A percentile compares a stretch with the other conserved stretches of the same genome.
Conservation (phyloP, 2,113 vertebrate species). For the Gila orcuttii region DNA sequence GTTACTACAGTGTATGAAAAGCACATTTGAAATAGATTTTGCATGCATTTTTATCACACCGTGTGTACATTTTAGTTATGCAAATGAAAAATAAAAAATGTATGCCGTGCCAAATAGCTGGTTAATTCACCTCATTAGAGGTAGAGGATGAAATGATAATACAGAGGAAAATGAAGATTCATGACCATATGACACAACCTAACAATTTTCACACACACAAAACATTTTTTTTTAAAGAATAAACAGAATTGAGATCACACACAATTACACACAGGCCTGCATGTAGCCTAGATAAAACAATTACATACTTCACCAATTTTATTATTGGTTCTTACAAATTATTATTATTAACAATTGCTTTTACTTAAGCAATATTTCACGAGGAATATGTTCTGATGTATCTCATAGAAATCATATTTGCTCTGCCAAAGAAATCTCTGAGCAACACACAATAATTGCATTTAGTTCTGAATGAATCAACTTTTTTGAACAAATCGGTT, state of each 20-base stretch:
- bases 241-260: background rate
- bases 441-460: background rate
- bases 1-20: background rate
- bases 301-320: background rate
- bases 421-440: background rate
- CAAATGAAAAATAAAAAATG: background rate
- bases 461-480: background rate
- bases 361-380: background rate
- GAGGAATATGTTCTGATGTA: background rate
- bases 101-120: background rate
- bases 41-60: background rate
- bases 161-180: background rate
- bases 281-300: background rate
- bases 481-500: background rate
- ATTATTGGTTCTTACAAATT: background rate
- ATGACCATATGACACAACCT: background rate
- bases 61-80: background rate
- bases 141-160: background rate
- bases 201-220: too few species aligned
- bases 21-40: background rate
- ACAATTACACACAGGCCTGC: background rate
- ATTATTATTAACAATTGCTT: background rate
- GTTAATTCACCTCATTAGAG: conserved; percentile 5
- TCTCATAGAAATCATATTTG: background rate
- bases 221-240: background rate